phyloP scores from a whole-genome alignment of 2,797 vertebrate genomes.

The Dromococcyx pavoninus region DNA sequence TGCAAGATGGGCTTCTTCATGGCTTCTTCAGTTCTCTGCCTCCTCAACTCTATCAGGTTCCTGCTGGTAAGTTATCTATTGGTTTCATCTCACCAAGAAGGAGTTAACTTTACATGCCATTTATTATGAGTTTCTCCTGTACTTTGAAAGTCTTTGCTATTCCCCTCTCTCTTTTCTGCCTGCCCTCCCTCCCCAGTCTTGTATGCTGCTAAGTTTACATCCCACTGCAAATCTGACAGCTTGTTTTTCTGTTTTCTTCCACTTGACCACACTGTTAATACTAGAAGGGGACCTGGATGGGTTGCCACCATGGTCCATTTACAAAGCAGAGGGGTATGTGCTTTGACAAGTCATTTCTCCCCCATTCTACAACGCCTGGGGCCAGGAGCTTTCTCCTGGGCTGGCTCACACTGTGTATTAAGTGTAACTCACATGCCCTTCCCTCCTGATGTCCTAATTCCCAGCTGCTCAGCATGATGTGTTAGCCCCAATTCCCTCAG shows the following conservation, averaged over 20 bases:
- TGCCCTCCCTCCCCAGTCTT: not conserved
- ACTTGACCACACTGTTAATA: not conserved
- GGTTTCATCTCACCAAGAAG: not conserved
- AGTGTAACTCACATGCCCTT: not conserved
- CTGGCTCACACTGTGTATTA: not conserved
- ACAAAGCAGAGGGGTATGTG: not conserved
- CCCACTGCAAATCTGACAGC: not conserved
- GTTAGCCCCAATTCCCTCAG: slow-evolving; percentile 6
- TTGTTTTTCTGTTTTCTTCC: slow-evolving; percentile 12
- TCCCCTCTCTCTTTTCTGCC: not conserved
- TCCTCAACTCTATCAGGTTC: slow-evolving; percentile 81
- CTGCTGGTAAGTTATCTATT: slow-evolving; percentile 78
- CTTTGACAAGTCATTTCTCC: not conserved
- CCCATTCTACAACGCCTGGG: not conserved
- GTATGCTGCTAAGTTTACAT: not conserved
- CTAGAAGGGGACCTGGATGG: not conserved
- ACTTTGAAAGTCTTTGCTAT: not conserved
- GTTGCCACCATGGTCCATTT: not conserved
- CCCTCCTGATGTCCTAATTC: slow-evolving; percentile 25
- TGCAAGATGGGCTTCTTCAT: slow-evolving; percentile 80
- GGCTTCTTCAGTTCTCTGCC: slow-evolving; percentile 86
- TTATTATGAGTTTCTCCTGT: not conserved
- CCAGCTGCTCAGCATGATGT: slow-evolving; percentile 33
- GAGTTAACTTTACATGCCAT: not conserved
- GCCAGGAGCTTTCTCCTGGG: not conserved